Conservation (phyloP, 2,113 vertebrate genomes). For the Apaloderma vittatum region DNA sequence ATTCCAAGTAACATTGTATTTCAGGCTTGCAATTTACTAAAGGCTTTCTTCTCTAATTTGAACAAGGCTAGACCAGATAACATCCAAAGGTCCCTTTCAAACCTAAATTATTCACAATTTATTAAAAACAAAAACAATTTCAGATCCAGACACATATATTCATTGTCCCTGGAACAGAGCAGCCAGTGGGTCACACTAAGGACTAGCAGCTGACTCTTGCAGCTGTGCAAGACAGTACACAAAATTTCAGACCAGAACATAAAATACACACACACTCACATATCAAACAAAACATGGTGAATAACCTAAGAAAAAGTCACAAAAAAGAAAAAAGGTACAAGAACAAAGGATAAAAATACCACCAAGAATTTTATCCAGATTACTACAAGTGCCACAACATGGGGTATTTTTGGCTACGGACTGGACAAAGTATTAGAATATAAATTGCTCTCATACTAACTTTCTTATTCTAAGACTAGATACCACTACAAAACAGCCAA, state of each 20-base stretch:
- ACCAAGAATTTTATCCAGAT: neutral
- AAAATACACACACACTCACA: neutral
- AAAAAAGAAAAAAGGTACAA: neutral
- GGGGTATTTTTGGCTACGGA: neutral
- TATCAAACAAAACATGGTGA: neutral
- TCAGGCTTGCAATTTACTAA: neutral
- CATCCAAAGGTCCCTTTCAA: neutral
- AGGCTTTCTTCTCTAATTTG: neutral
- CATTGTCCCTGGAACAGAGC: neutral
- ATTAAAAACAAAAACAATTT: neutral
- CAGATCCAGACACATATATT: neutral
- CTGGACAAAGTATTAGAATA: neutral
- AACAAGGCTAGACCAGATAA: neutral
- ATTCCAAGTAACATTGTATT: neutral
- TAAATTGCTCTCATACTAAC: neutral
- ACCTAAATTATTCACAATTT: neutral
- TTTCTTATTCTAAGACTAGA: neutral
- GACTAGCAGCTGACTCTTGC: neutral
- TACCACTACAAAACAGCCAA: neutral
- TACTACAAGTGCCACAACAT: neutral
- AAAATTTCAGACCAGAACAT: neutral
- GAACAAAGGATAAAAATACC: neutral
- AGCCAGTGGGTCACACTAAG: neutral
- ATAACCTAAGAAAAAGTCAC: neutral
- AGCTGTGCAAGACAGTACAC: neutral